phyloP scores from a whole-genome alignment of 1,140 invertebrate genomes.

The Homarus americanus region DNA sequence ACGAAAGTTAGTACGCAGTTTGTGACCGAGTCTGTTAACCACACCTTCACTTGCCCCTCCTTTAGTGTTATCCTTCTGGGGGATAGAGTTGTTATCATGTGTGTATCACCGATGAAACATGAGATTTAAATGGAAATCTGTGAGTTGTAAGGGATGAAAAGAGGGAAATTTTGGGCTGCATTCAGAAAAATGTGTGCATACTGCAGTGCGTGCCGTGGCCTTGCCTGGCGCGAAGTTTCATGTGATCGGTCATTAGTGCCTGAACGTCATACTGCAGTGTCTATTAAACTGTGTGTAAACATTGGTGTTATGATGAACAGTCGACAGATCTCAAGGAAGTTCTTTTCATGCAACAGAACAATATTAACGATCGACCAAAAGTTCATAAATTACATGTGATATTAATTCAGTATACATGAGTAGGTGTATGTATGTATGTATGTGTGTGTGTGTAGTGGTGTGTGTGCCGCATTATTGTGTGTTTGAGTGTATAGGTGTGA shows the following conservation, averaged over 20 bases:
- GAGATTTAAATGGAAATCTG: background rate
- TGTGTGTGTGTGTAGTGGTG: background rate
- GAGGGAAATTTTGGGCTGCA: background rate
- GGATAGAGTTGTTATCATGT: background rate
- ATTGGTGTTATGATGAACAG: too few species aligned
- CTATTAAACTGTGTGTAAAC: too few species aligned
- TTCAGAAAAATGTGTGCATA: constrained; percentile 3
- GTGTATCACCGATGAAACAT: background rate
- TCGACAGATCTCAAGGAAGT: too few species aligned
- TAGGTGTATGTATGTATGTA: background rate
- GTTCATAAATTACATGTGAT: too few species aligned
- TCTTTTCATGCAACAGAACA: too few species aligned
- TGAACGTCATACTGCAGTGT: background rate
- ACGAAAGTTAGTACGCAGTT: background rate
- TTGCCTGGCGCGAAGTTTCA: background rate
- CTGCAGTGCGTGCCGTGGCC: constrained; percentile 7
- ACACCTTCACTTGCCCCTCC: background rate
- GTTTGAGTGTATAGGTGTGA: background rate
- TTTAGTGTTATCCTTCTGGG: background rate
- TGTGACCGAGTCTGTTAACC: constrained; percentile 19
- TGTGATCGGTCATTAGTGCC: constrained; percentile 9
- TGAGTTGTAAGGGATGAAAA: background rate
- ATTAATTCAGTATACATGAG: background rate
- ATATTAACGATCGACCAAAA: too few species aligned
- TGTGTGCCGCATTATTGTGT: background rate